These are phyloP conservation scores for Setophaga petechia DNA, from an alignment of 2,113 vertebrate genomes.

Conservation along the genomic window DNA sequence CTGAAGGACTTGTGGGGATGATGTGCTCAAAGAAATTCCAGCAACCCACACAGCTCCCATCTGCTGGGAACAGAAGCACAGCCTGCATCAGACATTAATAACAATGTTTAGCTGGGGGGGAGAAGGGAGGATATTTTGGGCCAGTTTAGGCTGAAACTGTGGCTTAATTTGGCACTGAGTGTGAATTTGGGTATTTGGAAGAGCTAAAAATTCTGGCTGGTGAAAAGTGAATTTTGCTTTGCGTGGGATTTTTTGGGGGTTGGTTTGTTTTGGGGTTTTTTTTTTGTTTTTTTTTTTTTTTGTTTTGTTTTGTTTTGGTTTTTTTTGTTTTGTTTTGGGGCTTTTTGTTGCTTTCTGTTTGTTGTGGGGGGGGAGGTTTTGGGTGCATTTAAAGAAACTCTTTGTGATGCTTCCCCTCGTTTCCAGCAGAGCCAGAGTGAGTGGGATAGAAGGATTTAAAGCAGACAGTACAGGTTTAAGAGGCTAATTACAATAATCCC, in stretches of 20 bases:
- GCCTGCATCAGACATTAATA: not conserved
- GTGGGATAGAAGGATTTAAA: not conserved
- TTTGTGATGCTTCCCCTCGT: not conserved
- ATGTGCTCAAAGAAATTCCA: not conserved
- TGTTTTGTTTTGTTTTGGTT: not conserved
- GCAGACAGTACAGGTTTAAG: not conserved
- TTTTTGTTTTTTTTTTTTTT: not conserved
- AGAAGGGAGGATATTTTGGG: not conserved
- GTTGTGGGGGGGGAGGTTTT: not conserved
- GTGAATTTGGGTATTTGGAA: not conserved
- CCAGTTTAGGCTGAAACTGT: not conserved
- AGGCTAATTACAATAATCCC: not conserved
- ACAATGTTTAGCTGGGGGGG: not conserved
- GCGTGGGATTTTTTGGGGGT: accelerated
- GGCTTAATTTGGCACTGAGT: not conserved
- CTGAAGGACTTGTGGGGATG: not conserved
- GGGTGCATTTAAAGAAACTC: not conserved
- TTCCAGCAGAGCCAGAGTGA: not conserved
- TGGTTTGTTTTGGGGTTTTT: not conserved
- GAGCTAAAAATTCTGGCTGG: not conserved
- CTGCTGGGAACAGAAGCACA: not conserved
- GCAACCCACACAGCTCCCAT: conserved; percentile 3
- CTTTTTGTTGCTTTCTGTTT: not conserved
- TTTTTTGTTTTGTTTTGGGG: not conserved
- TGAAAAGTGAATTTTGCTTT: not conserved